These are phyloP conservation scores for Eulithis prunata DNA, from an alignment of 2,888 invertebrate genomes.

Conservation along the genomic window DNA sequence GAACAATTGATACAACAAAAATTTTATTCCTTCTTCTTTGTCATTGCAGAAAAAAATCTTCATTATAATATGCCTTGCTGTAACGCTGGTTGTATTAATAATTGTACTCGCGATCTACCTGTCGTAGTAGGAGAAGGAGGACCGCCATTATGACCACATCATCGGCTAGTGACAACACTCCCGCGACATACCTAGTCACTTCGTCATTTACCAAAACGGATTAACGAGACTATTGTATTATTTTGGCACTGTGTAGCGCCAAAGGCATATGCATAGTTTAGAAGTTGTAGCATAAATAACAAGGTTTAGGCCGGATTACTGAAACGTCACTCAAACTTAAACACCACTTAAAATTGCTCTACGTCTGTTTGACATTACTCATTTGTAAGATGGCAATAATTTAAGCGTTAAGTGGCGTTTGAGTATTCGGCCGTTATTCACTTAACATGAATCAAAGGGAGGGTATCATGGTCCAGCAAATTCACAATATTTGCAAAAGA, in stretches of 20 bases:
- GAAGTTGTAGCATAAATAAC: not conserved
- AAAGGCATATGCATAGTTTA: not conserved
- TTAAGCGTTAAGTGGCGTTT: too few relatives aligned
- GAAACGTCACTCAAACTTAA: too few relatives aligned
- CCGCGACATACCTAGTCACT: conserved; percentile 20
- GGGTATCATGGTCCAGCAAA: too few relatives aligned
- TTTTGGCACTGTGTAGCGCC: not conserved
- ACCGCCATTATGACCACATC: conserved; percentile 52
- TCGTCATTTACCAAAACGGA: conserved; percentile 1
- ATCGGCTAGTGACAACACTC: conserved; percentile 31
- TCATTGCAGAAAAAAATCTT: conserved; percentile 94
- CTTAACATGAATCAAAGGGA: not conserved
- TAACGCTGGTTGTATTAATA: conserved; percentile 90
- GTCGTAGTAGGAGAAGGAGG: conserved; percentile 52
- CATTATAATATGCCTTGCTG: conserved; percentile 93
- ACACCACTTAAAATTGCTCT: too few relatives aligned
- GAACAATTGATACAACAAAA: not conserved
- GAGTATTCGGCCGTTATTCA: too few relatives aligned
- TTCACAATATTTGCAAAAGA: too few relatives aligned
- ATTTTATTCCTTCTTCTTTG: conserved; percentile 63
- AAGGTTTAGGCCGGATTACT: too few relatives aligned
- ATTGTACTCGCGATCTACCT: conserved; percentile 85
- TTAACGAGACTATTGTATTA: conserved; percentile 5
- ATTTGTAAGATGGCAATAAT: too few relatives aligned
- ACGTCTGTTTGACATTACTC: too few relatives aligned